Percentiles rank a stretch among this genome's conserved stretches.
Evolutionary conservation across 2,888 invertebrate genomes (phyloP).

Genomic region (Galeopsomyia nigrocyanea): DNA sequence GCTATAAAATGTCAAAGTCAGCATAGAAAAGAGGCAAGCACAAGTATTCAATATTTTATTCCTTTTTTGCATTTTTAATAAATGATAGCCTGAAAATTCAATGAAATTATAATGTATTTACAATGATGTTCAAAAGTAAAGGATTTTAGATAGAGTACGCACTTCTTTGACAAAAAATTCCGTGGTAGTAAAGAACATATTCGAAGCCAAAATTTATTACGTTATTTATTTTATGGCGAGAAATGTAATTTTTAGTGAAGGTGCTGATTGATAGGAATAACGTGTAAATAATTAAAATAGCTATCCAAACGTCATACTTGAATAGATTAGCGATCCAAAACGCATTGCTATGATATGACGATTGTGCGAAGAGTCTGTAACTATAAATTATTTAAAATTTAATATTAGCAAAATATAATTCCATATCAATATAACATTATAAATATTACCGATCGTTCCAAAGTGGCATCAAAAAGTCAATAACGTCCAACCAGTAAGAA

Average conservation of each 20-base stretch:
- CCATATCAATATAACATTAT: not conserved
- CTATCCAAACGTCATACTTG: not conserved
- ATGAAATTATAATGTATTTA: no score
- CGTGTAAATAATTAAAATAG: not conserved
- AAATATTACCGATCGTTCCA: slow-evolving; percentile 19
- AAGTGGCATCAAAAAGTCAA: slow-evolving; percentile 17
- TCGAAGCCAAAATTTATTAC: not conserved
- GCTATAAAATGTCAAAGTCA: slow-evolving; percentile 6
- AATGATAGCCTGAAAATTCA: no score
- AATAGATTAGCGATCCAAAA: not conserved
- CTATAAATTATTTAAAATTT: not conserved
- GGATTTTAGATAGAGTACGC: no score
- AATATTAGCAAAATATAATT: not conserved
- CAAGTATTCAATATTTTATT: slow-evolving; percentile 2
- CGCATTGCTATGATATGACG: not conserved
- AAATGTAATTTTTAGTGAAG: not conserved
- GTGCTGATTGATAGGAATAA: not conserved
- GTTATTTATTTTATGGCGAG: not conserved
- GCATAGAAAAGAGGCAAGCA: slow-evolving; percentile 2
- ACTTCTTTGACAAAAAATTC: slow-evolving; percentile 2
- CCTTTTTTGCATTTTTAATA: not conserved
- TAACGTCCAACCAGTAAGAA: slow-evolving; percentile 4
- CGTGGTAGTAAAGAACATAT: slow-evolving; percentile 8
- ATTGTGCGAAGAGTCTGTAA: slow-evolving; percentile 1
- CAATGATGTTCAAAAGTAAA: no score